Evolutionary conservation across 2,113 vertebrate species (phyloP), one percentile per base, ranked within the genome.

Genomic region (Lonchura striata): DNA sequence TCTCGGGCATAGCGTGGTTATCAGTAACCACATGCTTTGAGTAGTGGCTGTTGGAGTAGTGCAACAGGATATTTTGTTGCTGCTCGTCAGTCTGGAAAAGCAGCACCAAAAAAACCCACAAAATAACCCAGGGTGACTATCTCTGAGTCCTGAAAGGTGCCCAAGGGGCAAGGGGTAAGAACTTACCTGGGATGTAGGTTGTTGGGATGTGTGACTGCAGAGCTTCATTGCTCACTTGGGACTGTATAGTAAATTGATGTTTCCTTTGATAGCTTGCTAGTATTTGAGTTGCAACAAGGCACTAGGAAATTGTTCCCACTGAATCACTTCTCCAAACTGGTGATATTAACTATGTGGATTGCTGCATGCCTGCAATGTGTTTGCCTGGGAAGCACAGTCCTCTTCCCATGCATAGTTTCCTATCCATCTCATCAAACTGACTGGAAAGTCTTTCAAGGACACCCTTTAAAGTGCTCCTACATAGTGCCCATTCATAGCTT

Each of bases 1-100:
- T 64, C 39, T 63, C 1, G 1, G 30, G 57, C 65, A 25, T 10
- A 47, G 53, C 0, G 0, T 47, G 54, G 46, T 2, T 86, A 46
- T 72, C 50, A 14, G 53, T 33, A 59, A 59, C 50, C 16, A 6
- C 4, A 20, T 22, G 37, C 74, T 90, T 63, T 44, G 20, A 74
- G 47, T 50, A 50, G 39, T 0, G 0, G 4, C 46, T 64, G 8
- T 5, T 90, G 63, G 28, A 76, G 37, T 11, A 13, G 6, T 77
- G 39, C 86, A 66, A 42, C 11, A 4, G 33, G 25, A 21, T 47
- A 39, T 66, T 74, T 75, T 75, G 39, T 64, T 84, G 44, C 27
- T 79, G 52, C 57, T 93, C 7, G 2, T 64, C 53, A n/a, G 65
- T 52, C 66, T 87, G 84, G 53, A 79, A 94, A 85, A 47, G 27